A percentile compares a stretch with the other conserved stretches of the same genome.
Conservation (phyloP, 2,888 invertebrate genomes). For the Flexamia atlantica region DNA sequence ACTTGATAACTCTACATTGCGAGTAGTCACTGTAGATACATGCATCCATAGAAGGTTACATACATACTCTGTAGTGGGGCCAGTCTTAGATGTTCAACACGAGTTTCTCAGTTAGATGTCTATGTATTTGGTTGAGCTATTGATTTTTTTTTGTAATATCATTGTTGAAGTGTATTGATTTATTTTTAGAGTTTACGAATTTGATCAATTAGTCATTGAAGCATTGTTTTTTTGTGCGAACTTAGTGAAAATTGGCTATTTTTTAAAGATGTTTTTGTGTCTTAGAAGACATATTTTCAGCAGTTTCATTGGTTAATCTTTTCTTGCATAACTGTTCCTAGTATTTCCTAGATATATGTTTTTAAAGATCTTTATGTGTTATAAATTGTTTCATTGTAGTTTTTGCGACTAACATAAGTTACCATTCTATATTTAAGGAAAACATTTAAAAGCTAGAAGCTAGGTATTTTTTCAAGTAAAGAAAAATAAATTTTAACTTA, state of each 20-base stretch:
- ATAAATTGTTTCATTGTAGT: background rate
- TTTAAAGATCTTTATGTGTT: conserved; percentile 34
- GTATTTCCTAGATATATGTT: conserved; percentile 33
- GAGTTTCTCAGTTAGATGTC: conserved; percentile 50
- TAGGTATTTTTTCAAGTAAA: no score
- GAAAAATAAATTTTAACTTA: no score
- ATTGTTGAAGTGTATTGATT: conserved; percentile 52
- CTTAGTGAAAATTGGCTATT: conserved; percentile 47
- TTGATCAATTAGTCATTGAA: conserved; percentile 49
- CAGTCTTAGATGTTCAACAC: conserved; percentile 50
- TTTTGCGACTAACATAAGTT: conserved; percentile 10
- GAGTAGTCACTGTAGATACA: conserved; percentile 46
- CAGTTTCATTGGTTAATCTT: conserved; percentile 46
- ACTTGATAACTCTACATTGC: conserved; percentile 43
- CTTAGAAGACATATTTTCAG: conserved; percentile 48
- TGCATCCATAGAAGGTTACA: conserved; percentile 53
- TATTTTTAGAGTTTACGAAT: conserved; percentile 50
- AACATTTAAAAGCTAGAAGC: no score
- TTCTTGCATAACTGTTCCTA: conserved; percentile 57
- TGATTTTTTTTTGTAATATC: conserved; percentile 40
- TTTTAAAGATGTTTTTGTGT: conserved; percentile 29
- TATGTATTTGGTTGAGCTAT: conserved; percentile 51
- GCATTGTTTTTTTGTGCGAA: conserved; percentile 56
- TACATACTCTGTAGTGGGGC: conserved; percentile 55
- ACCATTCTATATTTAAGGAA: background rate